Conservation (phyloP, 2,113 vertebrate genomes). For the Sinocyclocheilus anshuiensis region DNA sequence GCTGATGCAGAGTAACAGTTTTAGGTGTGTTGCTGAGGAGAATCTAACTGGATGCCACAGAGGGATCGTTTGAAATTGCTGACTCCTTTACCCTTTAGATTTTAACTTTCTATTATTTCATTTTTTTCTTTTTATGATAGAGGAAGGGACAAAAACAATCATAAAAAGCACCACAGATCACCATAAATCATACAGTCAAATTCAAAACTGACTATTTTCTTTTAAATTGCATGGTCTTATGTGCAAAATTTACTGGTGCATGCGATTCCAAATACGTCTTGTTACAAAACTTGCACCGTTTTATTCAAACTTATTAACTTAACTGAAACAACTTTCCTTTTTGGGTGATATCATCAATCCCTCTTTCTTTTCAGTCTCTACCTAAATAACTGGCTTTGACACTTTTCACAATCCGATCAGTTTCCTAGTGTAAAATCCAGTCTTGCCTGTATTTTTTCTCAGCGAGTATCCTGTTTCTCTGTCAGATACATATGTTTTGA, state of each 20-base stretch:
- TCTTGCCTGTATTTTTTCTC: background rate
- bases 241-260: background rate
- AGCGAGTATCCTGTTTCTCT: background rate
- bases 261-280: background rate
- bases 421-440: background rate
- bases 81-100: background rate
- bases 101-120: background rate
- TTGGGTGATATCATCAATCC: background rate
- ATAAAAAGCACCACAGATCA: background rate
- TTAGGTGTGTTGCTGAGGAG: background rate
- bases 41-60: background rate
- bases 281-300: background rate
- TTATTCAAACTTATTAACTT: background rate
- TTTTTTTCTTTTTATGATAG: background rate
- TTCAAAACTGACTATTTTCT: background rate
- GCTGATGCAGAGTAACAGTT: background rate
- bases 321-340: background rate
- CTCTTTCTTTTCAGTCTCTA: background rate
- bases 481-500: background rate
- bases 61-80: slow-evolving; percentile 11
- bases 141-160: background rate
- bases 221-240: no score
- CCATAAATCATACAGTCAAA: background rate
- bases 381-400: background rate
- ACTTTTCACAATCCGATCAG: background rate